phyloP scores from a whole-genome alignment of 2,113 vertebrate species.

The Sapayoa aenigma region DNA sequence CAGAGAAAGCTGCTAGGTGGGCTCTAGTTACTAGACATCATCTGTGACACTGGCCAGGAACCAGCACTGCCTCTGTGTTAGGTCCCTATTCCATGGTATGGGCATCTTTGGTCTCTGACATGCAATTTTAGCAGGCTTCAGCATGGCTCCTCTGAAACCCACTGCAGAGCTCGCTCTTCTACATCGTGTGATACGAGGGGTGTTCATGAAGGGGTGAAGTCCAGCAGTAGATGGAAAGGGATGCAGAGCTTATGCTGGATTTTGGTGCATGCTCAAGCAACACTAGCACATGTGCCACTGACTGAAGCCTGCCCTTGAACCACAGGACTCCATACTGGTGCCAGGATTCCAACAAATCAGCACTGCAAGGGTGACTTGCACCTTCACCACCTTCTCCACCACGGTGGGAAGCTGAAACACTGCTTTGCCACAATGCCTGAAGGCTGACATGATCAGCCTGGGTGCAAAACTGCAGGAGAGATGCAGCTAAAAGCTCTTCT shows the following conservation, averaged over 20 bases:
- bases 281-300: neutral
- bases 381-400: neutral
- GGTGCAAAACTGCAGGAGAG: neutral
- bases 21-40: neutral
- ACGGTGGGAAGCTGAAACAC: neutral
- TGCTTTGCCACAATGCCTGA: neutral
- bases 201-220: neutral
- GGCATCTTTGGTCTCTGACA: neutral
- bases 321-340: neutral
- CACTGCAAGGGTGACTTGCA: neutral
- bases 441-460: neutral
- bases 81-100: neutral
- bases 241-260: neutral
- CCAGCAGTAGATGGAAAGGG: neutral
- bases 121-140: neutral
- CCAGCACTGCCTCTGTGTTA: neutral
- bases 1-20: neutral
- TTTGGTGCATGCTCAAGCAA: neutral
- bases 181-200: neutral
- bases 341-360: neutral
- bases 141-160: neutral
- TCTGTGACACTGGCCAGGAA: neutral
- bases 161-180: neutral
- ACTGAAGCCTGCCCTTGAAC: neutral
- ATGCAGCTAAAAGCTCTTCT: neutral